Evolutionary conservation across 2,113 vertebrate genomes (phyloP), one percentile per base, ranked within the genome.

Genomic region (Polyodon spathula): DNA sequence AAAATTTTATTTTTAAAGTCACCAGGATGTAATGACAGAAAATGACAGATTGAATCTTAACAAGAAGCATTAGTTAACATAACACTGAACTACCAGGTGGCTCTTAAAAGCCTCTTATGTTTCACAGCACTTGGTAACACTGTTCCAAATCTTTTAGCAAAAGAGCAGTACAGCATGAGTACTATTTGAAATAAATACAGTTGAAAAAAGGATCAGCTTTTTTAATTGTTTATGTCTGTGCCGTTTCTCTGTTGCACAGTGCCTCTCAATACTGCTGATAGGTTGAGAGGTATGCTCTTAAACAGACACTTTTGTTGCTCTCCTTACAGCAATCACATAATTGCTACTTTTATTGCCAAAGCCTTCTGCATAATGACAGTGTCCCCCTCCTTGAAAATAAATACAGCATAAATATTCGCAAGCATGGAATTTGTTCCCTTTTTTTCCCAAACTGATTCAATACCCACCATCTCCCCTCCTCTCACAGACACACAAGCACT

Each of bases 381-480:
- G 74, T 76, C 71, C n/a, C 63, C 76, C 37, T 84, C 73, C 73
- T 78, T 78, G 77, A 78, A 82, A 85, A 83, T 73, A 65, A 79
- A 78, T 78, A 74, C 72, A 75, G 72, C 70, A 56, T 74, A 79
- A 76, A 78, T 78, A 79, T 78, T 71, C 78, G 75, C 71, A 1
- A 74, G 70, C 76, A 77, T 77, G 70, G 78, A 75, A 79, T 86
- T 86, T 76, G 73, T 82, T 77, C 64, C 44, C 68, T 63, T 71
- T 77, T 75, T 79, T 57, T 62, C 44, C 68, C 77, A 77, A 73
- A 37, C 46, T 8, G 16, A 50, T 6, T n/a, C 37, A 42, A 55
- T 53, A 9, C 53, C 27, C 60, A 40, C 37, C 10, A 37, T 40
- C 38, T 8, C 11, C 37, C 11, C 48, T 64, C 16, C 10, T 56